Base-by-base conservation (phyloP, 2,113 vertebrate genomes). In the Triplophysa rosa region DNA sequence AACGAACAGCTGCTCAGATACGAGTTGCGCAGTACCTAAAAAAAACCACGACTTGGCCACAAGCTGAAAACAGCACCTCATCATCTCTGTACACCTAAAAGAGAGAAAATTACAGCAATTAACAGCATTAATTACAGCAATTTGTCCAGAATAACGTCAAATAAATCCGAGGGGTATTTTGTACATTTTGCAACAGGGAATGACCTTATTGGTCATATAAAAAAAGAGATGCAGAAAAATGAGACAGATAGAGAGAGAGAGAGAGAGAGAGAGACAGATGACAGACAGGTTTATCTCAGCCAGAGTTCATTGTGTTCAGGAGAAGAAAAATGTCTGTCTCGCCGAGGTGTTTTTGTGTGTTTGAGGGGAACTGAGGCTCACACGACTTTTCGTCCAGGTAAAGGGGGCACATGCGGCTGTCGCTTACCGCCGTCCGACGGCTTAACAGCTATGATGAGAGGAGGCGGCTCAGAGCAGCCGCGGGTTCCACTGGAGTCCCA, bases 401-500 rank as follows among this genome's bases (percentile, higher is more conserved):
- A 52, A 6, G 16, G 68, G 10, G 37, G 52, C 62, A 74, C 72
- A 58, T 74, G 68, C 47, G 61, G 40, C 49, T 10, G 59, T 33
- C 69, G 33, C 54, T 66, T 40, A 29, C 45, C 2, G 58, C 24
- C 16, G 9, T 68, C 37, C 68, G 47, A 64, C 71, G 70, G 37
- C 33, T 91, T 91, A 89, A 90, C 83, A 71, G 77, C 74, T 72
- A 75, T 29, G 70, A 80, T 69, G 26, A 70, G 89, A 80, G 68
- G 90, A 93, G 89, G 91, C 93, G 93, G 92, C 91, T 88, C 89
- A 91, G 91, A 91, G 93, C 94, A 92, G 94, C 93, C 94, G 93
- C 92, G 93, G 95, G 94, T 96, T 95, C 95, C 94, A 93, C 91
- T 93, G 92, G 92, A 89, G 90, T 95, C 93, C 90, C 92, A 93